Conservation (phyloP, 2,113 vertebrate species). For the Eidolon helvum region DNA sequence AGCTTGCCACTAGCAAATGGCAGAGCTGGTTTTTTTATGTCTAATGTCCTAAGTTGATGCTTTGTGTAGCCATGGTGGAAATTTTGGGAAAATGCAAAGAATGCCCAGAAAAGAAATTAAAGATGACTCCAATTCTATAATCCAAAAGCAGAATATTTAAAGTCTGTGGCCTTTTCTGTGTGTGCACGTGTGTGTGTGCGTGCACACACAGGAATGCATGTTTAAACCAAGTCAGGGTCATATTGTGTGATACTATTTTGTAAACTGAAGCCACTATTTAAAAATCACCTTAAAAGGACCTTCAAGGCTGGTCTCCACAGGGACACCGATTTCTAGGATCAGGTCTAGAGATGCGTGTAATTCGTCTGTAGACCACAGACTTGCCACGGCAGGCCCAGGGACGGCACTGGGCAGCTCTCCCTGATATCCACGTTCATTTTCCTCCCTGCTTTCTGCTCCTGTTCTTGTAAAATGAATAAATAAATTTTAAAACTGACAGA, state of each 20-base stretch:
- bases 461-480: slow-evolving; percentile 24
- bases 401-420: background rate
- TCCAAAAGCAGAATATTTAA: background rate
- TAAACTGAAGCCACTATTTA: slow-evolving; percentile 39
- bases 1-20: background rate
- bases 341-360: background rate
- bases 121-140: background rate
- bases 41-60: background rate
- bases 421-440: background rate
- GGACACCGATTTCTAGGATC: slow-evolving; percentile 36
- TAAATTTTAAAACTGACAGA: slow-evolving; percentile 52
- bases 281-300: slow-evolving; percentile 67
- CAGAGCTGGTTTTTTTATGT: background rate
- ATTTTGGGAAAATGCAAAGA: background rate
- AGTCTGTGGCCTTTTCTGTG: background rate
- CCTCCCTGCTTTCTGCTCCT: background rate
- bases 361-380: background rate
- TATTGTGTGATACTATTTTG: background rate
- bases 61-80: background rate
- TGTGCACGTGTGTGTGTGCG: accelerated
- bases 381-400: background rate
- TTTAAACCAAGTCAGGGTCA: slow-evolving; percentile 3
- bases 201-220: no score
- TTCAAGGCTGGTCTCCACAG: slow-evolving; percentile 5
- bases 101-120: background rate